phyloP scores from a whole-genome alignment of 2,113 vertebrate species.

The Neodontobutis hainanensis region DNA sequence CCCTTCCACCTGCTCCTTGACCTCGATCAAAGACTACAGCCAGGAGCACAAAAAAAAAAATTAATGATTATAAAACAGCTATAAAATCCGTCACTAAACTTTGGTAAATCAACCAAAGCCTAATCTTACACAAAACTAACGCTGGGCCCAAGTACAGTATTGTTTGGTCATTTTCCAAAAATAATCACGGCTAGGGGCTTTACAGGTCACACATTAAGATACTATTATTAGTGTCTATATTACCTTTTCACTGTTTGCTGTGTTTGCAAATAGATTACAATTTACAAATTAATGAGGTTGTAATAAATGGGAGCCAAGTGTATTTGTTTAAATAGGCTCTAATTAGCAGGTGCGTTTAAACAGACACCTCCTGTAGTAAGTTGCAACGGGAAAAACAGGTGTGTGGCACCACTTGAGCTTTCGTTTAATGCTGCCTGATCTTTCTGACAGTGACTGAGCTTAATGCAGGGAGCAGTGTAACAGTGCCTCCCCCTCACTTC shows the following conservation, averaged over 20 bases:
- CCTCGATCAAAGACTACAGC: conserved; percentile 84
- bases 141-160: no score
- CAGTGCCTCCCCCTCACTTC: conserved; percentile 6
- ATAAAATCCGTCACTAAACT: no score
- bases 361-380: conserved; percentile 24
- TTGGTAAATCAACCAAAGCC: no score
- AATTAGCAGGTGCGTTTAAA: conserved; percentile 49
- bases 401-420: not conserved
- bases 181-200: no score
- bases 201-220: no score
- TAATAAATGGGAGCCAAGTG: conserved; percentile 25
- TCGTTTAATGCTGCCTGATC: conserved; percentile 47
- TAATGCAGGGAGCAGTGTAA: conserved; percentile 24
- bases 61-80: not conserved
- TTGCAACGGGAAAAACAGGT: not conserved
- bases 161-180: no score
- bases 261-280: conserved; percentile 20
- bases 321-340: conserved; percentile 8
- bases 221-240: not conserved
- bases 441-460: conserved; percentile 15
- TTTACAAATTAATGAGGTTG: conserved; percentile 16
- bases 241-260: not conserved
- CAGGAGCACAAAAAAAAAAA: not conserved
- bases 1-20: conserved; percentile 82
- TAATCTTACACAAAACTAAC: no score